Evolutionary conservation across 2,888 invertebrate genomes (phyloP).

Genomic region (Aphelenchoides bicaudatus): DNA sequence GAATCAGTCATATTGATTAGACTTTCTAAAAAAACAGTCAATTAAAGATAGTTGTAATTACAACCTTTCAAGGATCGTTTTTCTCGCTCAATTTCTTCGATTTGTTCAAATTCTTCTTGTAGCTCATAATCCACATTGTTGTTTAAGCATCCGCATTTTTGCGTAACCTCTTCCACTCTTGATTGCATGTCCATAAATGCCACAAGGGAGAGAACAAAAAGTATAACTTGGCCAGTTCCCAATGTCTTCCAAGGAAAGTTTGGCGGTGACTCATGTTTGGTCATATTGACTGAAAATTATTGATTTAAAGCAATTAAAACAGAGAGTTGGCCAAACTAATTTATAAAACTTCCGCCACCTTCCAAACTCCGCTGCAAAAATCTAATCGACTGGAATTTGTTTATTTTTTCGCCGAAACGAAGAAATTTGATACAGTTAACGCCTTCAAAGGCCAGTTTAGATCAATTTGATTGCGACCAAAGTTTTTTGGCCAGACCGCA

Average conservation of each 20-base stretch:
- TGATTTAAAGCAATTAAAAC: not conserved
- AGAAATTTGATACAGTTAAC: too few relatives aligned
- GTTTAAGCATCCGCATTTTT: conserved; percentile 11
- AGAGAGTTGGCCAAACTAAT: not conserved
- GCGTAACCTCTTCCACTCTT: conserved; percentile 4
- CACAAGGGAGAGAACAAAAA: conserved; percentile 24
- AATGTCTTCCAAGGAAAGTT: conserved; percentile 18
- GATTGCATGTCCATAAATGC: conserved; percentile 25
- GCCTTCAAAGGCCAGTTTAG: too few relatives aligned
- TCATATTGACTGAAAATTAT: not conserved
- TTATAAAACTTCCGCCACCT: too few relatives aligned
- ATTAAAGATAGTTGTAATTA: too few relatives aligned
- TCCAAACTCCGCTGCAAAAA: too few relatives aligned
- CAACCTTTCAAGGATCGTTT: too few relatives aligned
- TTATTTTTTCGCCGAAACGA: too few relatives aligned
- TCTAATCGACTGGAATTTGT: too few relatives aligned
- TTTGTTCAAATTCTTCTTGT: not conserved
- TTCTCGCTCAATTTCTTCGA: not conserved
- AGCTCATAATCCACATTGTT: not conserved
- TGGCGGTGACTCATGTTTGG: too few relatives aligned
- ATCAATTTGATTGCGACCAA: too few relatives aligned
- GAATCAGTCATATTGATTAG: conserved; percentile 8
- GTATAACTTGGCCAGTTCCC: conserved; percentile 16
- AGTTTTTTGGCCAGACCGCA: too few relatives aligned
- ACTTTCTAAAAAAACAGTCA: not conserved